Base-by-base conservation (phyloP, 2,888 invertebrate species). In the Plebejus anna region DNA sequence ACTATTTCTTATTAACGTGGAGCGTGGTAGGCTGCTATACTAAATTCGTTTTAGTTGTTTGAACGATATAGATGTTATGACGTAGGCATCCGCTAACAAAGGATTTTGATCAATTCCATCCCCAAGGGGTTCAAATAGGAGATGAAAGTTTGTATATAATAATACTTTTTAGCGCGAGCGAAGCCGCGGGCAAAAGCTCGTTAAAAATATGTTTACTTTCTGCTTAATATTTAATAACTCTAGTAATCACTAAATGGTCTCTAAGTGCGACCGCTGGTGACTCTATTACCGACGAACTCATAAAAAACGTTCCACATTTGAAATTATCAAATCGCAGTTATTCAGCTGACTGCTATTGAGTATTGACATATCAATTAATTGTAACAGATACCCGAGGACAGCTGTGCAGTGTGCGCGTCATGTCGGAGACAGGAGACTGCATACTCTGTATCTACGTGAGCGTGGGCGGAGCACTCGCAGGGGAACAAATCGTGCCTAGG, bases 331-430 rank as follows among this genome's bases (percentile, higher is more conserved):
- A 61, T 47, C 6, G 32, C 55, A 73, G 73, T 6, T 73, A 51
- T 32, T 28, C 59, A 16, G 42, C 38, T 47, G 16, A 47, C 32
- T 72, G 32, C 42, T 57, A 77, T 79, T 79, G 79, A 78, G 28
- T 57, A 77, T 79, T 79, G 79, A 78, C 76, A 70, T 78, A 77
- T 75, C 76, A 79, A 78, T 78, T 79, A 80, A 77, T 71, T 76
- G 75, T 75, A 79, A 81, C 77, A 70, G 77, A 77, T 76, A 78
- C 59, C 61, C 66, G 75, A 75, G 76, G 76, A 73, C 75, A 78
- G 76, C 78, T 75, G 77, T 55, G 32, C 32, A 1, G 32, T 32
- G 32, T 32, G 72, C 75, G 72, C 16, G 2, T 55, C 51, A 73
- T 51, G 47, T 51, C 16, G 51, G 47, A 7, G 9, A 42, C 70